A percentile compares a stretch with the other conserved stretches of the same genome.
These are phyloP conservation scores for Origma solitaria DNA, from an alignment of 2,113 vertebrate species.

Conservation along the genomic window DNA sequence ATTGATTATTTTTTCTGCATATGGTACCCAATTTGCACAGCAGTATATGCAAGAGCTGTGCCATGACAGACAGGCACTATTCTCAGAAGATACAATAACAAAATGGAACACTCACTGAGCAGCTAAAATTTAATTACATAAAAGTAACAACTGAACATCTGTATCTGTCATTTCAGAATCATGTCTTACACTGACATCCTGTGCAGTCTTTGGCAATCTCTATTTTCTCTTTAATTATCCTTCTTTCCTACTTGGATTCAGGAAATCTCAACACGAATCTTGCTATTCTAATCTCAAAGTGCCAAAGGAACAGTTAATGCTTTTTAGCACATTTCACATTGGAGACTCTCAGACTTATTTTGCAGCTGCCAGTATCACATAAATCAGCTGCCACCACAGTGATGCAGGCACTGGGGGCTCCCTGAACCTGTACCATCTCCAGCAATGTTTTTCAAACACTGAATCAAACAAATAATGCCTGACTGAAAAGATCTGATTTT, in stretches of 20 bases:
- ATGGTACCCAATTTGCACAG: background rate
- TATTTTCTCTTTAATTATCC: background rate
- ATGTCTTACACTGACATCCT: background rate
- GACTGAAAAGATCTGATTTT: background rate
- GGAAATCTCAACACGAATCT: background rate
- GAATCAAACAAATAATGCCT: background rate
- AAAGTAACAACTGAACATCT: background rate
- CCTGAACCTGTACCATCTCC: background rate
- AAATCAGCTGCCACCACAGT: background rate
- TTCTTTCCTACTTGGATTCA: background rate
- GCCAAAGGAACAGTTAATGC: background rate
- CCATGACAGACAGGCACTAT: background rate
- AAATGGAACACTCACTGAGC: background rate
- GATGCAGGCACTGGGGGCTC: background rate
- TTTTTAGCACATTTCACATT: background rate
- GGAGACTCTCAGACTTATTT: background rate
- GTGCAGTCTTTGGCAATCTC: background rate
- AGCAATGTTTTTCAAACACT: fast-evolving
- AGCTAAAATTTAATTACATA: background rate
- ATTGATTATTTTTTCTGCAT: background rate
- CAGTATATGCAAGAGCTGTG: background rate
- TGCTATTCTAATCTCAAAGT: background rate
- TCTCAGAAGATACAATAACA: background rate
- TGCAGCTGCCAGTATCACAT: background rate
- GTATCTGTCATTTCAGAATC: background rate